Base-by-base conservation (phyloP, 2,113 vertebrate species). In the Meleagris gallopavo region DNA sequence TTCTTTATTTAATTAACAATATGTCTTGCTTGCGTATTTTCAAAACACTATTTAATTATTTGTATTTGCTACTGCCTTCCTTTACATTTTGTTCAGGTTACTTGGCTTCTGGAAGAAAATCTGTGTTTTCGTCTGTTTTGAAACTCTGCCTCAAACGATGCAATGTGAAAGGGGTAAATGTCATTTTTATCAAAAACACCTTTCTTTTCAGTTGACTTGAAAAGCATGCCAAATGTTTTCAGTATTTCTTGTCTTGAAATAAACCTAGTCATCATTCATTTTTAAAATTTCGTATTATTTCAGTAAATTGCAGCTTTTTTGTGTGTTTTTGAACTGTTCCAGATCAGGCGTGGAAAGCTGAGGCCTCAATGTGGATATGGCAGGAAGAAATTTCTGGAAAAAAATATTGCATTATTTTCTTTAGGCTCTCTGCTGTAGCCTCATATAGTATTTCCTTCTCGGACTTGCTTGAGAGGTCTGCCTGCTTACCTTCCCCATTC, bases 151-250 rank as follows among this genome's bases (percentile, higher is more conserved):
- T 94, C 83, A 11, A 70, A 74, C 48, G 62, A 66, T 91, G 41
- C 41, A 27, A 75, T 46, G 61, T 72, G 66, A 72, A 90, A 73
- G 78, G 41, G 38, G 58, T 19, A 73, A 73, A 83, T 79, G 84
- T 79, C 90, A 90, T 25, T 11, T 67, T 92, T 60, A 83, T 94
- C 89, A 91, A 52, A 69, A 94, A 55, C 88, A 90, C 86, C 58
- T 90, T 41, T 54, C 54, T 54, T 75, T 61, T 65, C 83, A 79
- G 48, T 58, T 66, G 54, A 93, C 72, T 10, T 61, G 61, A 82
- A 96, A 94, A 72, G 34, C 61, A 36, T 61, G 15, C 82, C 84
- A 85, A 89, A 82, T 9, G 10, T 40, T 92, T 75, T 12, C 40
- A 19, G 43, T 34, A 40, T 79, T 95, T 79, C 85, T 89, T 54